Evolutionary conservation across 2,113 vertebrate species (phyloP).

Genomic region (Microcebus tavaratra): DNA sequence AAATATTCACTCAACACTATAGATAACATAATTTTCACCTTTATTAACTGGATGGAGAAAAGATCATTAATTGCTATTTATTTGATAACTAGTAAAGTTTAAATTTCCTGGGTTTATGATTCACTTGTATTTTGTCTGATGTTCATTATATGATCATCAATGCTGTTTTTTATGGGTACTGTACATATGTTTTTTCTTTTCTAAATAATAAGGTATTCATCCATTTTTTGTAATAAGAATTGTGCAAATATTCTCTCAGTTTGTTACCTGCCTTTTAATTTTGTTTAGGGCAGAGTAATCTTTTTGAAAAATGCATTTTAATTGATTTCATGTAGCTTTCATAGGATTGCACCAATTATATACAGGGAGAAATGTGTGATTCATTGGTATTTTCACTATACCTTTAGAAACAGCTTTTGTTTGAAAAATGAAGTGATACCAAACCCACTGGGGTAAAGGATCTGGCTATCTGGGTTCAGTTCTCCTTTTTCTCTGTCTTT

Average conservation of each 20-base stretch:
- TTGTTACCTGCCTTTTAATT: not conserved
- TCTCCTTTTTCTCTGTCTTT: not conserved
- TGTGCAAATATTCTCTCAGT: not conserved
- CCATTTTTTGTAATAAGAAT: not conserved
- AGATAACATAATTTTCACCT: not conserved
- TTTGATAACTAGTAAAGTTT: not conserved
- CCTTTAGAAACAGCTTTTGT: not conserved
- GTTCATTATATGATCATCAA: not conserved
- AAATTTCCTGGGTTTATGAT: not conserved
- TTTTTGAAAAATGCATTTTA: not conserved
- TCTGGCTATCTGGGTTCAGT: not conserved
- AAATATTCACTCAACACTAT: not conserved
- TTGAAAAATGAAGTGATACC: not conserved
- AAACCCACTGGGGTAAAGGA: not conserved
- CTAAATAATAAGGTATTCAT: not conserved
- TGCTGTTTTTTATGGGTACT: not conserved
- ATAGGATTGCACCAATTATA: not conserved
- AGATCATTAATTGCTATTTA: not conserved
- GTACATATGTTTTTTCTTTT: not conserved
- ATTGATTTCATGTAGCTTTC: not conserved
- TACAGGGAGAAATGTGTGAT: not conserved
- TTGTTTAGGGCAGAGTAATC: not conserved
- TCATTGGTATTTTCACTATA: conserved; percentile 9
- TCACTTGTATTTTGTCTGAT: not conserved
- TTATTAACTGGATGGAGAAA: not conserved